Conservation (phyloP, 2,797 vertebrate species). For the Sebastes steindachneri region DNA sequence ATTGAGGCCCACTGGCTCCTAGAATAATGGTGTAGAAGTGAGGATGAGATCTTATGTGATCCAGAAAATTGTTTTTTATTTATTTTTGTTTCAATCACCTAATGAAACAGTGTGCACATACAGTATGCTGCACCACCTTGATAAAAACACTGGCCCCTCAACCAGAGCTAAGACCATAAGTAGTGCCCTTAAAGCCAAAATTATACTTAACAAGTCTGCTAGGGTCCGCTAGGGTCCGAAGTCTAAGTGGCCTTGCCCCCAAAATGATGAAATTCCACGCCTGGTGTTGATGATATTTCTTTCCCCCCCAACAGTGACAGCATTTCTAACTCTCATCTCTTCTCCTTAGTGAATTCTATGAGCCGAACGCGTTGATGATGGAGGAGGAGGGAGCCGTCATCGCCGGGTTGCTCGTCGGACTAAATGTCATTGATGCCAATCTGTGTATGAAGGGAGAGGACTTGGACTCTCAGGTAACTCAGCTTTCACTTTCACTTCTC, state of each 20-base stretch:
- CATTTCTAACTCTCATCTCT: background rate
- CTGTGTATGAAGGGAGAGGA: constrained; percentile 99
- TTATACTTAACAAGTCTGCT: too few species aligned
- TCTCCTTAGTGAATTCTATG: constrained; percentile 91
- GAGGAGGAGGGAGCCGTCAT: constrained; percentile 99
- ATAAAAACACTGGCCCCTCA: rapidly evolving
- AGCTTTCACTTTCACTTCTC: background rate
- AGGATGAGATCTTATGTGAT: background rate
- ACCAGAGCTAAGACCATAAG: background rate
- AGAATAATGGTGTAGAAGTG: background rate
- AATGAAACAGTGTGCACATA: background rate
- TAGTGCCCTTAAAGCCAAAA: too few species aligned
- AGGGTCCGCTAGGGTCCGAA: too few species aligned
- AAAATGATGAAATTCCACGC: too few species aligned
- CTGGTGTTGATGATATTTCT: background rate
- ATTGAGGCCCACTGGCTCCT: background rate
- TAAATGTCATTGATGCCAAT: constrained; percentile 98
- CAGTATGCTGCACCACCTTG: background rate
- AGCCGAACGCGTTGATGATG: constrained; percentile 98
- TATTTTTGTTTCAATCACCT: background rate
- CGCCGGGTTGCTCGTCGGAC: constrained; percentile 93
- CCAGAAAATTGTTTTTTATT: background rate
- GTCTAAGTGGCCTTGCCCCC: too few species aligned
- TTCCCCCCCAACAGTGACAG: background rate
- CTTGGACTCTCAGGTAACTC: constrained; percentile 93